Base-by-base conservation (phyloP, 2,888 invertebrate species). In the Cristatella mucedo region DNA sequence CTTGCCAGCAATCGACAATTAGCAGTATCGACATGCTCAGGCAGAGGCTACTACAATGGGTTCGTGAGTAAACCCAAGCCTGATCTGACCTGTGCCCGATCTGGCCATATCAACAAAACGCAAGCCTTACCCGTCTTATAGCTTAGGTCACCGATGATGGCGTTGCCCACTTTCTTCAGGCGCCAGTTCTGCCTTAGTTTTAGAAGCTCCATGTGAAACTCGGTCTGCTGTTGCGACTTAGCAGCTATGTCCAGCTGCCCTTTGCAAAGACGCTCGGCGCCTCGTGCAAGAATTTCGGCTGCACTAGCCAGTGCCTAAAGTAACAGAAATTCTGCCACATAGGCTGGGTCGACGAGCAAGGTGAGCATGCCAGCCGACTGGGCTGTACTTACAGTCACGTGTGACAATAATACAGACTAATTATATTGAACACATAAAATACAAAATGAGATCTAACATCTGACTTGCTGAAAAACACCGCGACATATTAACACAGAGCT, bases 131-230 rank as follows among this genome's bases (percentile, higher is more conserved):
- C 73, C 53, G 89, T 87, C 45, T 86, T 74, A 59, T 91, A 93
- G 62, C 91, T 91, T 4, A 93, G 73, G 68, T 93, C 93, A 0
- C 93, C 93, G 39, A 93, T 80, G 42, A 93, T 93, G 0, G 82
- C 79, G 60, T 85, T 87, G 0, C 86, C 85, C 1, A 87, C 85
- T 70, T 91, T 91, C 60, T 91, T 87, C n/a, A 93, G 67, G 33
- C 91, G 72, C 91, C 91, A 93, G 58, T 85, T 86, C 58, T 91
- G 89, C 29, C 93, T 68, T 33, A 93, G 70, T 43, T 84, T 72
- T 20, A 91, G 63, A 40, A 93, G 66, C 58, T 93, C 91, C 41
- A 85, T 81, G 55, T 93, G 89, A 59, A 93, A 93, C 63, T 93
- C 89, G 0, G 81, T 78, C 48, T 77, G 80, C 42, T 15, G 41